Evolutionary conservation across 2,888 invertebrate species (phyloP).

Genomic region (Shargacucullia verbasci): DNA sequence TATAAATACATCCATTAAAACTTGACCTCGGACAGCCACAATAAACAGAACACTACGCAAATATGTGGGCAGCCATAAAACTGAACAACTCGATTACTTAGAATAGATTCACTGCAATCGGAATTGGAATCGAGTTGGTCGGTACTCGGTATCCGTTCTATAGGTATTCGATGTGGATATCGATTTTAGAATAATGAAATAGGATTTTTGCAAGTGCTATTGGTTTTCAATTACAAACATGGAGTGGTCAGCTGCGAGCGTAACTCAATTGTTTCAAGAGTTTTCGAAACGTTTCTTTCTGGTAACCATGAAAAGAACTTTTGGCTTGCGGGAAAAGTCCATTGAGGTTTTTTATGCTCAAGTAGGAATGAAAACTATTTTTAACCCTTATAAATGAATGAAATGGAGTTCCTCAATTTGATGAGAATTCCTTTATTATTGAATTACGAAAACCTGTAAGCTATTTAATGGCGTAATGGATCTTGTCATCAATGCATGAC

Average conservation of each 20-base stretch:
- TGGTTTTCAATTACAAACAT: conserved; percentile 22
- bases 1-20: conserved; percentile 48
- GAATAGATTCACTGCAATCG: conserved; percentile 41
- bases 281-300: no score
- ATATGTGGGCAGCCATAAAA: conserved; percentile 45
- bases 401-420: no score
- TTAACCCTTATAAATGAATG: no score
- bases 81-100: conserved; percentile 40
- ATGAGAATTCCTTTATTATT: no score
- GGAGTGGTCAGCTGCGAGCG: conserved; percentile 2
- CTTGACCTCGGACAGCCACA: conserved; percentile 39
- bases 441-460: no score
- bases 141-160: conserved; percentile 8
- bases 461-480: no score
- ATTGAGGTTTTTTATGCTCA: no score
- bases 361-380: no score
- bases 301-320: no score
- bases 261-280: no score
- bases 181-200: conserved; percentile 9
- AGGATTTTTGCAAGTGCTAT: conserved; percentile 7
- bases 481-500: no score
- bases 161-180: conserved; percentile 3
- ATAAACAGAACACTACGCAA: conserved; percentile 38
- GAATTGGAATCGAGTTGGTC: conserved; percentile 30
- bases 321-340: no score